Percentiles rank a stretch among this genome's conserved stretches.
Evolutionary conservation across 2,113 vertebrate species (phyloP).

Genomic region (Stigmatopora nigra): DNA sequence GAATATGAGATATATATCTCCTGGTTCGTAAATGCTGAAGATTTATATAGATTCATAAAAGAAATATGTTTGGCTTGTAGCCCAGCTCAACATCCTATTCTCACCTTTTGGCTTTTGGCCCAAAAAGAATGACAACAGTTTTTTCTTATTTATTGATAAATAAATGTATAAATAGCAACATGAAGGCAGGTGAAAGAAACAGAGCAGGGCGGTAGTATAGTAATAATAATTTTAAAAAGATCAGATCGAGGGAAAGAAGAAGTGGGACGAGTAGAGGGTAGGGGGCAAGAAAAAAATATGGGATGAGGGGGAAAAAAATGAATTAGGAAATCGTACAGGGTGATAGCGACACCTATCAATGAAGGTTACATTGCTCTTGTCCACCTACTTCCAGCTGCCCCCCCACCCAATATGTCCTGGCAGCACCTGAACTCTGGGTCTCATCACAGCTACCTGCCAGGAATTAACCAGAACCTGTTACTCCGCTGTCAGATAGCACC

Average conservation of each 20-base stretch:
- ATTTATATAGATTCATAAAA: constrained; percentile 68
- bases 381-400: constrained; percentile 6
- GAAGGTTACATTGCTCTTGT: constrained; percentile 6
- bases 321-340: constrained; percentile 21
- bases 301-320: constrained; percentile 14
- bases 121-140: constrained; percentile 42
- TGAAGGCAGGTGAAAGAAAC: constrained; percentile 35
- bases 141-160: constrained; percentile 37
- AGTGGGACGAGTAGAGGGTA: constrained; percentile 8
- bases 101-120: constrained; percentile 51
- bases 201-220: constrained; percentile 7
- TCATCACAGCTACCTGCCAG: constrained; percentile 66
- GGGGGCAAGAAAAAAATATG: constrained; percentile 10
- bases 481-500: constrained; percentile 52
- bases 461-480: constrained; percentile 63
- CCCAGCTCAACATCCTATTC: constrained; percentile 38
- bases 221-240: too few species aligned
- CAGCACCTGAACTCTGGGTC: constrained; percentile 64
- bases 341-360: constrained; percentile 40
- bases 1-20: constrained; percentile 40
- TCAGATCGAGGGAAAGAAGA: not conserved
- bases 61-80: constrained; percentile 53
- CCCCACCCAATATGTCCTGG: constrained; percentile 8
- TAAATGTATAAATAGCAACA: constrained; percentile 38
- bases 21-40: constrained; percentile 35